phyloP scores from a whole-genome alignment of 2,113 vertebrate species.

The Furnarius figulus region DNA sequence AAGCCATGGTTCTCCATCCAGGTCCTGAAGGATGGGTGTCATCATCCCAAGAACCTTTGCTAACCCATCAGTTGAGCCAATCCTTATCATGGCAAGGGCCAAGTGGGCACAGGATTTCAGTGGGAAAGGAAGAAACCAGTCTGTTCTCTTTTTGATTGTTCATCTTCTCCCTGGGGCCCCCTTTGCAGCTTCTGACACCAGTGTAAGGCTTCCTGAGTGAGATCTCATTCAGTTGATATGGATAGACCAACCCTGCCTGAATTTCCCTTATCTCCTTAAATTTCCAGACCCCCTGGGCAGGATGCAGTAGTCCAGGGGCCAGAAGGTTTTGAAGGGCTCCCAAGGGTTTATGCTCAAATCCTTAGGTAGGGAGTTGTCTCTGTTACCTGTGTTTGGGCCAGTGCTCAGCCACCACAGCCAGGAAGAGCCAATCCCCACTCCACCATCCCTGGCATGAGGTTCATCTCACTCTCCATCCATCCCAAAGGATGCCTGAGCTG shows the following conservation, averaged over 20 bases:
- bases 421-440: background rate
- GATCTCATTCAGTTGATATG: accelerated
- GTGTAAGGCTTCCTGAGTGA: background rate
- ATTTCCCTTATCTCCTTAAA: background rate
- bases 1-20: background rate
- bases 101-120: background rate
- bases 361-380: background rate
- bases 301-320: background rate
- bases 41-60: background rate
- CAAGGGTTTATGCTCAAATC: background rate
- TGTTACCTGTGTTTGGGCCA: background rate
- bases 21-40: background rate
- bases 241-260: background rate
- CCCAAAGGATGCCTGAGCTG: background rate
- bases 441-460: background rate
- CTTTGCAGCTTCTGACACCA: background rate
- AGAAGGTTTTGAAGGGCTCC: background rate
- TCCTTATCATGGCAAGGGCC: background rate
- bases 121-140: background rate
- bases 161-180: background rate
- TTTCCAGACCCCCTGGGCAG: accelerated
- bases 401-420: background rate
- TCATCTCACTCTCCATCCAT: background rate
- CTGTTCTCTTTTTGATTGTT: background rate
- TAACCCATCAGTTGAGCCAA: accelerated